Evolutionary conservation across 2,797 vertebrate genomes (phyloP), one percentile per base, ranked within the genome.

Genomic region (Naso thynnoides): DNA sequence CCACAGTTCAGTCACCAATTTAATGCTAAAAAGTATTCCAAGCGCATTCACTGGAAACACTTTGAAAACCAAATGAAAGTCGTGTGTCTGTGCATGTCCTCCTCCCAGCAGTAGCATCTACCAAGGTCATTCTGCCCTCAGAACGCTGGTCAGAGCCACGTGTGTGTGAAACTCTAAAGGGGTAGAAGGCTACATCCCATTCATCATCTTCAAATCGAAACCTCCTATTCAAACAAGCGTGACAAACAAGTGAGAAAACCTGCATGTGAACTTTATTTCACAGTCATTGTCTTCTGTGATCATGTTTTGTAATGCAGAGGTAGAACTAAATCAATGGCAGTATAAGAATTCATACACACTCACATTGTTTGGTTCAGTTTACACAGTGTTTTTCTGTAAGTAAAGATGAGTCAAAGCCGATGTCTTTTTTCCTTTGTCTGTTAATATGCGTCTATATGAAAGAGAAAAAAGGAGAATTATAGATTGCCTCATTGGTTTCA

Each of bases 401-500:
- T 31, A 15, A 45, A 36, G 44, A 47, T 57, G 64, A 56, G 33
- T 13, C 21, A 6, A 39, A 50, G 52, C 21, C 2, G 1, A 8
- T 15, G 33, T 44, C n/a, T 3, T 18, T 50, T 18, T 74, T 69
- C 57, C 27, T 39, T 53, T 54, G 27, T 16, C 24, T 44, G 18
- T 52, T 19, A 27, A 26, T 41, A 9, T 36, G 11, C 16, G 10
- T 18, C 39, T 7, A 56, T 41, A 57, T 1, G 7, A 13, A 48
- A 24, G 23, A 44, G 16, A 57, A 47, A 41, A 19, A n/a, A 1
- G 19, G 52, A 53, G 6, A 19, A 19, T 24, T 33, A 21, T 14
- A 36, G 7, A 48, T 38, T n/a, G 63, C 41, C 29, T 71, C 41
- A 70, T 39, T 76, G 59, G 42, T 70, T 74, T 66, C 70, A 69